A percentile compares a stretch with the other conserved stretches of the same genome.
These are phyloP conservation scores for Enteromius paludinosus DNA, from an alignment of 2,797 vertebrate species.

Conservation along the genomic window DNA sequence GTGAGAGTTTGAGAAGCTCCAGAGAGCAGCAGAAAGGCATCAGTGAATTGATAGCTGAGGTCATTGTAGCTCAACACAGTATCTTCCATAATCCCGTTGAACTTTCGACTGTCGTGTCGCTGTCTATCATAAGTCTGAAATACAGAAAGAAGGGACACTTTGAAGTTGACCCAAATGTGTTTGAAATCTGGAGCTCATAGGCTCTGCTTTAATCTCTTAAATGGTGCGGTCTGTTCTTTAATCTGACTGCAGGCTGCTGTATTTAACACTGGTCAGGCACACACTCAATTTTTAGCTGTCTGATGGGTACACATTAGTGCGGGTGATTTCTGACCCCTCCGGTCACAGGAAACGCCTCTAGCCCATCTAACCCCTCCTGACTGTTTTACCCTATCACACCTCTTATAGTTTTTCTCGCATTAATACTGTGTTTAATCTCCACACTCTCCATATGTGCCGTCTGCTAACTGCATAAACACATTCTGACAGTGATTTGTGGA, in stretches of 20 bases:
- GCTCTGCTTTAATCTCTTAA: constrained; percentile 30
- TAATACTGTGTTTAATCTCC: not conserved
- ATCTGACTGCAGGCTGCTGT: constrained; percentile 25
- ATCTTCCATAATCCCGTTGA: constrained; percentile 12
- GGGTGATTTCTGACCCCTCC: constrained; percentile 63
- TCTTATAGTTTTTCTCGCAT: not conserved
- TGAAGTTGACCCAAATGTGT: constrained; percentile 41
- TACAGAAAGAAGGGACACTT: constrained; percentile 29
- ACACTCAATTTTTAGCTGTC: constrained; percentile 61
- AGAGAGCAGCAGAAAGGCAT: not conserved
- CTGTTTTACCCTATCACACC: not conserved
- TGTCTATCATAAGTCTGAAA: constrained; percentile 27
- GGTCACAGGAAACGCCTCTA: not conserved
- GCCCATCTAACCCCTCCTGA: not conserved
- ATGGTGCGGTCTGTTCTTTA: constrained; percentile 23
- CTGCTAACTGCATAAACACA: not conserved
- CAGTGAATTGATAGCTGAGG: not conserved
- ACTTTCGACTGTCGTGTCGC: constrained; percentile 12
- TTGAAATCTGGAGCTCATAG: constrained; percentile 24
- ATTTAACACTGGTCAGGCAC: constrained; percentile 27
- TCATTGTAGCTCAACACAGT: constrained; percentile 10
- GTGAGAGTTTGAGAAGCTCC: not conserved
- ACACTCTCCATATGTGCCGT: not conserved
- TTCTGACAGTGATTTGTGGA: not conserved
- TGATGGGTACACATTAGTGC: constrained; percentile 65